Evolutionary conservation across 2,888 invertebrate genomes (phyloP), one percentile per base, ranked within the genome.

Genomic region (Drosophila nigricruria): DNA sequence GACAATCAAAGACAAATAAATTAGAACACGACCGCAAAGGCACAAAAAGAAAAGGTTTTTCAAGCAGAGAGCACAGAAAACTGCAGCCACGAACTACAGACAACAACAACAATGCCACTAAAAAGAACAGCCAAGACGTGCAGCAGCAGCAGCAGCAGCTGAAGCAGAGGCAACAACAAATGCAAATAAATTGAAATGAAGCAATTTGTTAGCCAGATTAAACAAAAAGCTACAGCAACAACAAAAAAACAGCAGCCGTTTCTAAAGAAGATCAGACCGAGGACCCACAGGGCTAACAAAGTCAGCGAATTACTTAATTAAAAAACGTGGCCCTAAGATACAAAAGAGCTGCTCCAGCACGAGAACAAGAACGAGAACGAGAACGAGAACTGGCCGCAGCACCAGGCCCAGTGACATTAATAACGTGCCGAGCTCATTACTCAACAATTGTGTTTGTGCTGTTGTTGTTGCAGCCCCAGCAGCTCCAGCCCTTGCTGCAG

Each of bases 251-350:
- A 58, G 40, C 53, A 66, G 45, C 27, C 45, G 52, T 69, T 73
- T 71, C 56, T 49, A 77, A 69, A 70, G 69, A 74, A 77, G 70
- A 70, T 79, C 73, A 57, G 66, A 34, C 53, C 20, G 73, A 57
- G 64, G 64, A 80, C 70, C 83, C 81, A 81, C 67, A 81, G 86
- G 88, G 85, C 82, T 82, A 79, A 83, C 86, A 82, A 83, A 83
- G 81, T 82, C 88, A 82, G 81, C 83, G 83, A 90, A 91, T 91
- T 91, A 90, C 91, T 91, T 91, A 91, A 91, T 91, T 91, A 91
- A 91, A 91, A 91, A 88, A 80, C 85, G 82, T 91, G 91, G 90
- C 88, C 87, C 86, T 76, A 50, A 73, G 70, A 71, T 64, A 79
- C 73, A 70, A 65, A 73, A 76, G 71, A 58, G 53, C 53, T 43